phyloP scores from a whole-genome alignment of 2,888 invertebrate species.

The Parapristionchus giblindavisi region DNA sequence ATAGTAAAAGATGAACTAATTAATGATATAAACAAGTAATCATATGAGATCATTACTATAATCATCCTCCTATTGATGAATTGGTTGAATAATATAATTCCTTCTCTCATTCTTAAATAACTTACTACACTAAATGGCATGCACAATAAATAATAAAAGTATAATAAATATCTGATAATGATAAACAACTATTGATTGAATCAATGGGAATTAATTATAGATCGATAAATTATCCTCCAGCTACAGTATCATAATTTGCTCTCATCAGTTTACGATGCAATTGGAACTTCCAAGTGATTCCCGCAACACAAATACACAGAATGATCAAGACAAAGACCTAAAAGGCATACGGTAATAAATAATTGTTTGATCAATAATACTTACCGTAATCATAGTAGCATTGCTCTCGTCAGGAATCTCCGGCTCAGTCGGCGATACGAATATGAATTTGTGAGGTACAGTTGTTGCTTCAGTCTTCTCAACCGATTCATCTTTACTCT shows the following conservation, averaged over 20 bases:
- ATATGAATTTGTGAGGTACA: slow-evolving; percentile 57
- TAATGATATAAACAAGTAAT: too few species aligned
- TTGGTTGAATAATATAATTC: too few species aligned
- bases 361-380: background rate
- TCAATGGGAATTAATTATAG: too few species aligned
- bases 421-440: slow-evolving; percentile 63
- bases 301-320: slow-evolving; percentile 66
- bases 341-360: background rate
- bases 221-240: slow-evolving; percentile 66
- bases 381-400: slow-evolving; percentile 51
- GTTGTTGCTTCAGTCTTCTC: slow-evolving; percentile 44
- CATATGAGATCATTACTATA: too few species aligned
- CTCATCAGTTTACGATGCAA: slow-evolving; percentile 69
- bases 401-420: slow-evolving; percentile 60
- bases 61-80: too few species aligned
- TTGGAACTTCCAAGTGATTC: slow-evolving; percentile 67
- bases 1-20: too few species aligned
- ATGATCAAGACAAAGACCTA: slow-evolving; percentile 66
- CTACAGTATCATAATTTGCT: slow-evolving; percentile 68
- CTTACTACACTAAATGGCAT: too few species aligned
- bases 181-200: too few species aligned
- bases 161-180: too few species aligned
- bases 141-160: too few species aligned
- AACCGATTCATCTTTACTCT: too few species aligned
- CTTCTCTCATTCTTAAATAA: too few species aligned